Percentiles rank a stretch among this genome's conserved stretches.
Conservation (phyloP, 2,888 invertebrate genomes). For the Dasysyrphus tricinctus region DNA sequence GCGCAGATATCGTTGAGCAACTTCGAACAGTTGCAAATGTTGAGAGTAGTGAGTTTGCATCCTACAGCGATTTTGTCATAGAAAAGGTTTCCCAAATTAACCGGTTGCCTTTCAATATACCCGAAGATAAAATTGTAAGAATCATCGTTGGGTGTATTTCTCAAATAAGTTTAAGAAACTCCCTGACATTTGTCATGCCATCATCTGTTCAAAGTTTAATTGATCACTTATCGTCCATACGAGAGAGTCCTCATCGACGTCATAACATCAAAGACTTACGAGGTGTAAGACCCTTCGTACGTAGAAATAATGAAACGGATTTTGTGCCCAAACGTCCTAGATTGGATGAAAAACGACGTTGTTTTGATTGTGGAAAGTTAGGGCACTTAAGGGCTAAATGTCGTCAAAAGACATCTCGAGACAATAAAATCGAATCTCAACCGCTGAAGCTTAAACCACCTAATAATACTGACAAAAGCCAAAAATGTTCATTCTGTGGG, state of each 20-base stretch:
- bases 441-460: neutral
- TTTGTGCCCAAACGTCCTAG: neutral
- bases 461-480: conserved; percentile 1
- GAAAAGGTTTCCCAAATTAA: too few species aligned
- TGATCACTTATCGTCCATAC: conserved; percentile 14
- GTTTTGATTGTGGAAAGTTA: neutral
- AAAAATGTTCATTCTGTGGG: neutral
- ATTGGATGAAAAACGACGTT: neutral
- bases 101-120: too few species aligned
- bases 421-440: neutral
- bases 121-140: conserved; percentile 4
- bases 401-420: neutral
- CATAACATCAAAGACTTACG: conserved; percentile 5
- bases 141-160: conserved; percentile 41
- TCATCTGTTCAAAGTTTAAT: conserved; percentile 1
- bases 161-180: conserved; percentile 34
- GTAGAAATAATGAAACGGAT: conserved; percentile 1
- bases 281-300: neutral
- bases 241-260: conserved; percentile 11
- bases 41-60: neutral
- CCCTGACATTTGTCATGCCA: conserved; percentile 11
- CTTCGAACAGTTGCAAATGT: conserved; percentile 28
- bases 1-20: conserved; percentile 47
- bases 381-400: neutral
- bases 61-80: neutral